Percentiles rank a stretch among this genome's conserved stretches.
Evolutionary conservation across 2,888 invertebrate genomes (phyloP).

Genomic region (Tubulanus polymorphus): DNA sequence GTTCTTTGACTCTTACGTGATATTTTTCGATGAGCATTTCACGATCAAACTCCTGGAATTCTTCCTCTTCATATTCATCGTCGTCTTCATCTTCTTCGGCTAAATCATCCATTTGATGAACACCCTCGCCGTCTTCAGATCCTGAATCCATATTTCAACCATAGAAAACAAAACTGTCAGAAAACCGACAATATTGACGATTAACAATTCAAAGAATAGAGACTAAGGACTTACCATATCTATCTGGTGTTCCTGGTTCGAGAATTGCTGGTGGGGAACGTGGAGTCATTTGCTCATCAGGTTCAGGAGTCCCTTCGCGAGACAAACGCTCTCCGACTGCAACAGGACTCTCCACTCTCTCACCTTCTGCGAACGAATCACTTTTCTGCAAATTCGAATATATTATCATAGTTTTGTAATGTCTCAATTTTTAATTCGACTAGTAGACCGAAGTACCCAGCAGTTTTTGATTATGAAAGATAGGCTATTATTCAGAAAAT

Average conservation of each 20-base stretch:
- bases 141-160: constrained; percentile 15
- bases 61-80: constrained; percentile 33
- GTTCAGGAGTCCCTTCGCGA: constrained; percentile 39
- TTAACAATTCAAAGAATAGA: background rate
- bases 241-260: constrained; percentile 32
- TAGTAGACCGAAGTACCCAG: too few relatives aligned
- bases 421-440: too few relatives aligned
- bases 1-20: constrained; percentile 41
- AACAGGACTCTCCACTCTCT: constrained; percentile 36
- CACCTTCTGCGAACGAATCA: constrained; percentile 41
- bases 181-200: background rate
- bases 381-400: constrained; percentile 24
- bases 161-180: background rate
- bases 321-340: constrained; percentile 40
- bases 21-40: constrained; percentile 46
- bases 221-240: constrained; percentile 18
- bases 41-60: constrained; percentile 36
- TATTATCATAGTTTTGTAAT: background rate
- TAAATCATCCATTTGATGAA: background rate
- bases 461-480: too few relatives aligned
- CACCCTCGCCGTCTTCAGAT: constrained; percentile 16
- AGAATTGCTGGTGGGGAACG: constrained; percentile 18
- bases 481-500: background rate
- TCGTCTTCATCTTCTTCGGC: constrained; percentile 29
- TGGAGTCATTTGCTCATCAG: constrained; percentile 8